Percentiles rank a stretch among this genome's conserved stretches.
Evolutionary conservation across 2,888 invertebrate species (phyloP).

Genomic region (Macrostomum cliftonense): DNA sequence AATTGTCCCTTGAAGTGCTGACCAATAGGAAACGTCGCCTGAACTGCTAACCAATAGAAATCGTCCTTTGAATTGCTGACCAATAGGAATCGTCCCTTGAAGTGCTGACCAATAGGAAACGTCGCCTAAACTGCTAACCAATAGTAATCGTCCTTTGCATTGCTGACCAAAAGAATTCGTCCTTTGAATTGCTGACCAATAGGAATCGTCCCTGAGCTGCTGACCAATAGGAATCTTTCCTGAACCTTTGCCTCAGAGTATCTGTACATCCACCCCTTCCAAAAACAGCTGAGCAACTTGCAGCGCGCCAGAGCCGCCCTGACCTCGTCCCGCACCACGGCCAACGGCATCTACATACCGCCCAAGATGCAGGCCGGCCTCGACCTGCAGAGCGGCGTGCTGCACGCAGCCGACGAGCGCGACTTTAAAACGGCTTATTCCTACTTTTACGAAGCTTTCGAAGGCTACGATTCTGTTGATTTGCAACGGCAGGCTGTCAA

Average conservation of each 20-base stretch:
- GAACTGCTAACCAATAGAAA: too few species aligned
- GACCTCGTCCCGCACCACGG: constrained; percentile 94
- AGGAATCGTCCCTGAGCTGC: too few species aligned
- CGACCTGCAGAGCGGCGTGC: constrained; percentile 76
- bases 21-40: too few species aligned
- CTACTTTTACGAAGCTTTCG: constrained; percentile 97
- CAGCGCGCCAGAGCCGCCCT: constrained; percentile 55
- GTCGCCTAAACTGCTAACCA: too few species aligned
- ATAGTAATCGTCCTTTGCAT: too few species aligned
- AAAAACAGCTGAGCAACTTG: neutral
- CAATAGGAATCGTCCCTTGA: too few species aligned
- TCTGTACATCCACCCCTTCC: neutral
- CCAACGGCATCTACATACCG: constrained; percentile 96
- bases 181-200: too few species aligned
- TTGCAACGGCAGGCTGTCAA: constrained; percentile 73
- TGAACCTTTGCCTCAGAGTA: neutral
- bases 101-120: too few species aligned
- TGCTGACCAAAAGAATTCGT: too few species aligned
- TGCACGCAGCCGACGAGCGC: constrained; percentile 97
- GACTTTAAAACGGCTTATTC: constrained; percentile 99
- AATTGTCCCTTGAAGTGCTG: too few species aligned
- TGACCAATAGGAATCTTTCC: too few species aligned
- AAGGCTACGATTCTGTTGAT: constrained; percentile 78
- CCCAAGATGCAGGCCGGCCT: constrained; percentile 93
- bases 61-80: too few species aligned